These are phyloP conservation scores for Tupiocoris notatus DNA, from an alignment of 2,888 invertebrate species.

Conservation along the genomic window DNA sequence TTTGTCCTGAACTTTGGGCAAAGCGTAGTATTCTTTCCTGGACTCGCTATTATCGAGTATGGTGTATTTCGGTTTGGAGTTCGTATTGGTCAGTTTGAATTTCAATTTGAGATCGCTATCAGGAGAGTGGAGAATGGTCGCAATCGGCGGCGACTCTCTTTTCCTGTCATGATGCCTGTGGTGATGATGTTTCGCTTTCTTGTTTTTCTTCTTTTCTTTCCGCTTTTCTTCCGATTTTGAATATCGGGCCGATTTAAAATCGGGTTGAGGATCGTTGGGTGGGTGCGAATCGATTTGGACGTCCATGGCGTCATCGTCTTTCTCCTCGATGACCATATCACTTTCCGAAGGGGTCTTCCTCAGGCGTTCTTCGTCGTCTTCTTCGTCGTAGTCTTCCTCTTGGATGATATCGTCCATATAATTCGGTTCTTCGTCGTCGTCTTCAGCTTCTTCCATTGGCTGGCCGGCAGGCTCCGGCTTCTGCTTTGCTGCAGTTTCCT, in stretches of 20 bases:
- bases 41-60: constrained; percentile 40
- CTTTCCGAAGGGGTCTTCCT: constrained; percentile 39
- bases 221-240: constrained; percentile 44
- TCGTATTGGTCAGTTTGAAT: constrained; percentile 50
- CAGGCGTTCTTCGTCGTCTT: constrained; percentile 43
- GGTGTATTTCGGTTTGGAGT: constrained; percentile 43
- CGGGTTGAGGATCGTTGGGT: constrained; percentile 2
- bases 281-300: constrained; percentile 13
- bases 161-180: constrained; percentile 50
- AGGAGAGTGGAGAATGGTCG: constrained; percentile 50
- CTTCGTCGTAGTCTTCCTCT: constrained; percentile 44
- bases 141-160: constrained; percentile 49
- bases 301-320: constrained; percentile 13
- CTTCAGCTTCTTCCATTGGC: constrained; percentile 39
- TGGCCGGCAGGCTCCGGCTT: no score
- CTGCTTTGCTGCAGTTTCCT: neutral
- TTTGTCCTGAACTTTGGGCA: constrained; percentile 33
- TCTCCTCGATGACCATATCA: constrained; percentile 28
- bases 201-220: constrained; percentile 49
- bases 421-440: constrained; percentile 44
- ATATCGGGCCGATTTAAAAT: constrained; percentile 17
- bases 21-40: constrained; percentile 20
- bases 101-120: constrained; percentile 51
- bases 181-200: constrained; percentile 50
- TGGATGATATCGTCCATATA: constrained; percentile 41